phyloP scores from a whole-genome alignment of 2,888 invertebrate species.

The Automeris io region DNA sequence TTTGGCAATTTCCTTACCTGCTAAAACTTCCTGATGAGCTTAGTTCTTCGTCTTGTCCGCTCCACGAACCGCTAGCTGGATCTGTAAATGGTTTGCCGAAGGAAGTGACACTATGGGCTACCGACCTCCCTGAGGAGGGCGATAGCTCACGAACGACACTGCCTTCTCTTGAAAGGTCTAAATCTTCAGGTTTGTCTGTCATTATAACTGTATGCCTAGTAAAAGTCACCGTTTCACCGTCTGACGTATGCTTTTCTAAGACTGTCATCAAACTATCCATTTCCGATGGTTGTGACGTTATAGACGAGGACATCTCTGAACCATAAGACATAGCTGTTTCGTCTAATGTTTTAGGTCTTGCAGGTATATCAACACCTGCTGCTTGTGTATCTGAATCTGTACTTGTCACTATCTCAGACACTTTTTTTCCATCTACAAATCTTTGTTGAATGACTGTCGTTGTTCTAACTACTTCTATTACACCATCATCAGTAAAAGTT shows the following conservation, averaged over 20 bases:
- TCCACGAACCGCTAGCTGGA: conserved; percentile 75
- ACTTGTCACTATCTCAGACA: conserved; percentile 62
- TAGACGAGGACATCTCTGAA: conserved; percentile 72
- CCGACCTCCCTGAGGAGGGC: conserved; percentile 70
- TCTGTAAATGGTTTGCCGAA: conserved; percentile 76
- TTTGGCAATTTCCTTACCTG: too few species aligned
- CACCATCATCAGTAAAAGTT: conserved; percentile 47
- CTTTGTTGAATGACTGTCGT: conserved; percentile 66
- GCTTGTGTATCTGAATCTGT: conserved; percentile 38
- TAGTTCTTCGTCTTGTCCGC: conserved; percentile 71
- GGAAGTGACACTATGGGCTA: conserved; percentile 65
- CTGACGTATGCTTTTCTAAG: conserved; percentile 54
- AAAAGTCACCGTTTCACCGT: conserved; percentile 66
- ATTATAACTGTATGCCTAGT: conserved; percentile 52
- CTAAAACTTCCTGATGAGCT: conserved; percentile 74
- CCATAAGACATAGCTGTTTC: conserved; percentile 61
- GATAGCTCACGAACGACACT: conserved; percentile 67
- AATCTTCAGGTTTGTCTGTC: conserved; percentile 61
- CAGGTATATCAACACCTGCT: conserved; percentile 66
- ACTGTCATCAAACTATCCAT: conserved; percentile 71
- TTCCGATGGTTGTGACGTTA: conserved; percentile 71
- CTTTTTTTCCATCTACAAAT: conserved; percentile 68
- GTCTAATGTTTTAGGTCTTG: conserved; percentile 46
- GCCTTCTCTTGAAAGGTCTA: conserved; percentile 60
- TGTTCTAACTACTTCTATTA: conserved; percentile 62